Evolutionary conservation across 2,888 invertebrate genomes (phyloP).

Genomic region (Agriopis marginaria): DNA sequence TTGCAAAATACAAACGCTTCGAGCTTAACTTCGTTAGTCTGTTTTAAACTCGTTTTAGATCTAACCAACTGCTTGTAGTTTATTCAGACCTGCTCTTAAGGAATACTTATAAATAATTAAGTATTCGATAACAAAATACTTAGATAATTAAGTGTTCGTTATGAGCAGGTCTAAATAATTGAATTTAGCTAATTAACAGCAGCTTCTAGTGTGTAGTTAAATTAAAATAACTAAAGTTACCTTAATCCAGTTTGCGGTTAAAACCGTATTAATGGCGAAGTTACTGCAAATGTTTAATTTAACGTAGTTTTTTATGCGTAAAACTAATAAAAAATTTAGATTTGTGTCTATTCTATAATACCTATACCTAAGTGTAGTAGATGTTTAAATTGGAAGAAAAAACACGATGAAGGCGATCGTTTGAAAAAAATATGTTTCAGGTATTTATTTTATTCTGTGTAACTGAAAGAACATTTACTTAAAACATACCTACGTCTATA

Average conservation of each 20-base stretch:
- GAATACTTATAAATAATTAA: neutral
- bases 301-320: neutral
- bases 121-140: neutral
- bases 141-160: neutral
- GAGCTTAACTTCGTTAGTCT: constrained; percentile 12
- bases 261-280: neutral
- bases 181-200: constrained; percentile 24
- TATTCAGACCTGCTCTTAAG: constrained; percentile 11
- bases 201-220: constrained; percentile 28
- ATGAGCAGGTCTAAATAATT: constrained; percentile 8
- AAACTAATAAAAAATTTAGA: neutral
- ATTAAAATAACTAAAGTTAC: constrained; percentile 14
- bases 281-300: neutral
- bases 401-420: no score
- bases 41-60: constrained; percentile 19
- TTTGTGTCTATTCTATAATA: neutral
- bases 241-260: constrained; percentile 5
- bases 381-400: neutral
- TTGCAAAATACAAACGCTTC: constrained; percentile 12
- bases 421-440: neutral
- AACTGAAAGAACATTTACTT: neutral
- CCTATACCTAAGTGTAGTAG: neutral
- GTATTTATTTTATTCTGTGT: neutral
- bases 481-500: no score
- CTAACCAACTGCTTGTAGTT: constrained; percentile 27